Evolutionary conservation across 2,797 vertebrate species (phyloP).

Genomic region (Moxostoma hubbsi): DNA sequence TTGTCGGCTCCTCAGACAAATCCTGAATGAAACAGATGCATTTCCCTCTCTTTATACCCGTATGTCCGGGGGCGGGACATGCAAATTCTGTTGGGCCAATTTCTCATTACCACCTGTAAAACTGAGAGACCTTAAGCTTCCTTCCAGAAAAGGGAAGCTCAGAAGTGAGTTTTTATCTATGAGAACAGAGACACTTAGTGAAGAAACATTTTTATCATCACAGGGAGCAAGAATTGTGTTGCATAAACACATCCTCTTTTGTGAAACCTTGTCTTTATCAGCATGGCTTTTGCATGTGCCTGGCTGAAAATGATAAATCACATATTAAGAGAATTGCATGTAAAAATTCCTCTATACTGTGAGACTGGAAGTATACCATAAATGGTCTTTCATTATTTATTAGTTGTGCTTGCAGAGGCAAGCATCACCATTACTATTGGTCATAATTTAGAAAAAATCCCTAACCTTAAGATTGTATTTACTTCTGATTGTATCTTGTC

Average conservation of each 20-base stretch:
- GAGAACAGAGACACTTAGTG: constrained; percentile 30
- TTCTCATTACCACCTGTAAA: constrained; percentile 35
- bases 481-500: too few relatives aligned
- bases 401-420: background rate
- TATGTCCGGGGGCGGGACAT: too few relatives aligned
- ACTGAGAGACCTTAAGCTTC: constrained; percentile 41
- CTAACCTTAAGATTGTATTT: too few relatives aligned
- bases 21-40: too few relatives aligned
- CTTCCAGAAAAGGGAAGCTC: constrained; percentile 43
- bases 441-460: background rate
- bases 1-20: too few relatives aligned
- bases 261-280: constrained; percentile 33
- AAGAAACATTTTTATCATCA: constrained; percentile 46
- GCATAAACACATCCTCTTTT: constrained; percentile 44
- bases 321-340: constrained; percentile 5
- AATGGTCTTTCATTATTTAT: background rate
- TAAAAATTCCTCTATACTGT: background rate
- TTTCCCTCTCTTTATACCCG: too few relatives aligned
- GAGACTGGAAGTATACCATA: background rate
- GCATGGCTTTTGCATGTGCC: constrained; percentile 1
- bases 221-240: constrained; percentile 35
- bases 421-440: background rate
- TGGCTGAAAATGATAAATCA: constrained; percentile 31
- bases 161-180: constrained; percentile 42
- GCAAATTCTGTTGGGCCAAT: too few relatives aligned